Evolutionary conservation across 1,140 invertebrate genomes (phyloP).

Genomic region (Coptotermes formosanus): DNA sequence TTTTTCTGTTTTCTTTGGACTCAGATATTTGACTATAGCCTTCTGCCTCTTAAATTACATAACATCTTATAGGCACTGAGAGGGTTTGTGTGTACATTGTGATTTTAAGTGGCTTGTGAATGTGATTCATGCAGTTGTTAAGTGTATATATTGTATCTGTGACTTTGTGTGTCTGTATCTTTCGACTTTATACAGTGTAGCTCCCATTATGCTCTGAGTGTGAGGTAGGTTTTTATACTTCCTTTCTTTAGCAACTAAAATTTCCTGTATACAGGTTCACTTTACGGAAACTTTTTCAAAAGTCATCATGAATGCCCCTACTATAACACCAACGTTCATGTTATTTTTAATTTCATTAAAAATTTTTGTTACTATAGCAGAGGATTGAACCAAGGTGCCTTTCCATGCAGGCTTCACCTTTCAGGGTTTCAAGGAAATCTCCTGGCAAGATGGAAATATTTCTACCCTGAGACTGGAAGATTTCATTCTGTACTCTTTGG

Average conservation of each 20-base stretch:
- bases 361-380: too few species aligned
- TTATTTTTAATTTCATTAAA: background rate
- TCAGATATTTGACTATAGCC: background rate
- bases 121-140: background rate
- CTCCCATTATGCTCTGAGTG: background rate
- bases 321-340: background rate
- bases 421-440: too few species aligned
- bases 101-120: background rate
- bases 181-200: background rate
- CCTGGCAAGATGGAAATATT: too few species aligned
- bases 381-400: too few species aligned
- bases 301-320: background rate
- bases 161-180: background rate
- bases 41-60: background rate
- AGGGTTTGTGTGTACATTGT: background rate
- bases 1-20: background rate
- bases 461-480: too few species aligned
- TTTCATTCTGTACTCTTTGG: too few species aligned
- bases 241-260: background rate
- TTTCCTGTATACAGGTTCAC: background rate
- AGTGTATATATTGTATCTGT: background rate
- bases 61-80: background rate
- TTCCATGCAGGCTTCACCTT: too few species aligned
- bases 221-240: conserved; percentile 17
- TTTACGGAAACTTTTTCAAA: background rate